Base-by-base conservation (phyloP, 2,888 invertebrate genomes). In the Trissonchulus latispiculum region DNA sequence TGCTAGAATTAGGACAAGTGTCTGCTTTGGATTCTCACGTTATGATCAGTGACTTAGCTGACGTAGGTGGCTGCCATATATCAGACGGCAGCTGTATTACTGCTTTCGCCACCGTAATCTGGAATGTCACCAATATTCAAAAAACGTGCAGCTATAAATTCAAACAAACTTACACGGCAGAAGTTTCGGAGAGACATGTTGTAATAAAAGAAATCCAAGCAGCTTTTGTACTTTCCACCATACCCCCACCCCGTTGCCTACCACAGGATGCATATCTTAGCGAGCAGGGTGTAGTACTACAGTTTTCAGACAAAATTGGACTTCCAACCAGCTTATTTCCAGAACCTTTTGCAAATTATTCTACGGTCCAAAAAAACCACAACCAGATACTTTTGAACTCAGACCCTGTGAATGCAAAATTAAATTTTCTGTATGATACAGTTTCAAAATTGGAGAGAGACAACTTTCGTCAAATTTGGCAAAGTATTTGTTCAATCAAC, bases 401-500 rank as follows among this genome's bases (percentile, higher is more conserved):
- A 23, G 48, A 48, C 48, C 48, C 48, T 15, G 23, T 48, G 3
- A 64, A 64, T n/a, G 3, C 64, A 64, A 64, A 64, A 29, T 28
- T 64, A 29, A 64, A 64, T 64, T 64, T 28, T 64, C n/a, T 64
- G 3, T 29, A 64, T 28, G n/a, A 64, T 64, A 64, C 3, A 29
- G 28, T 64, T 29, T 8, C 3, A 28, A 3, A 64, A n/a, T 28
- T 28, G 3, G 64, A 64, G 28, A 3, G 15, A 28, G 3, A 3
- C 3, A 28, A 64, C n/a, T 64, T 64, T 29, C 3, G 64, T 15
- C 28, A 23, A 64, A 3, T 64, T 3, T 64, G 64, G 64, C 15
- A 8, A 3, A 3, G 3, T 23, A 15, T 64, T 8, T 64, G 64
- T 64, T 28, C 15, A 8, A 23, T 8, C 3, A 29, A 23, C 15